These are phyloP conservation scores for Smittia aterrima DNA, from an alignment of 2,888 invertebrate genomes.

Conservation along the genomic window DNA sequence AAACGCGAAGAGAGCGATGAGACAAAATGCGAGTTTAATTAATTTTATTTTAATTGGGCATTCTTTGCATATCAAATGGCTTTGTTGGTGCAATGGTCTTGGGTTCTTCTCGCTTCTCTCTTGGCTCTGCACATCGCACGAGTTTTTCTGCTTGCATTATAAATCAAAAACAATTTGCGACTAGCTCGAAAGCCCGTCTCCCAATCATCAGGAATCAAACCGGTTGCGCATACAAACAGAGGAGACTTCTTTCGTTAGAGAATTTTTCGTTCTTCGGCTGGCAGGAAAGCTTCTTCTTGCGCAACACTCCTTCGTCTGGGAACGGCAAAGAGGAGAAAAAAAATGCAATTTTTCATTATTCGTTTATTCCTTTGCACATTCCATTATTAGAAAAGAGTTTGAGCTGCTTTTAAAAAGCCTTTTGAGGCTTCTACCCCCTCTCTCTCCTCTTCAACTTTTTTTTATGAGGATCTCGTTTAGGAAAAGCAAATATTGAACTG, in stretches of 20 bases:
- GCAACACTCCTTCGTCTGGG: constrained; percentile 40
- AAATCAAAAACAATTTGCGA: background rate
- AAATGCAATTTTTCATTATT: too few relatives aligned
- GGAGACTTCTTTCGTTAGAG: background rate
- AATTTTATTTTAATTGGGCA: constrained; percentile 27
- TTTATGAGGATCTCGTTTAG: background rate
- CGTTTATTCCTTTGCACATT: background rate
- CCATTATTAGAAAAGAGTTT: background rate
- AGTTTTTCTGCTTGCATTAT: background rate
- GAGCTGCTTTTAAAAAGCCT: background rate
- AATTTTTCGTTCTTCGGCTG: background rate
- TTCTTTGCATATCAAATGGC: constrained; percentile 27
- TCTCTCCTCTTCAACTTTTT: background rate
- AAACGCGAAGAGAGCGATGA: background rate
- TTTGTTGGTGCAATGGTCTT: background rate
- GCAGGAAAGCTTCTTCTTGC: background rate
- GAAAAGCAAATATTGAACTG: background rate
- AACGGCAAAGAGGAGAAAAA: background rate
- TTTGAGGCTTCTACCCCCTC: too few relatives aligned
- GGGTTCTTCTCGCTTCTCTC: background rate
- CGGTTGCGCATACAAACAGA: background rate
- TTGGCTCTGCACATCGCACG: background rate
- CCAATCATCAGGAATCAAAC: background rate
- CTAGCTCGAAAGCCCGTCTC: background rate
- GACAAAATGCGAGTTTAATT: constrained; percentile 14